Percentiles rank a stretch among this genome's conserved stretches.
These are phyloP conservation scores for Dipodomys merriami DNA, from an alignment of 2,113 vertebrate genomes.

Conservation along the genomic window DNA sequence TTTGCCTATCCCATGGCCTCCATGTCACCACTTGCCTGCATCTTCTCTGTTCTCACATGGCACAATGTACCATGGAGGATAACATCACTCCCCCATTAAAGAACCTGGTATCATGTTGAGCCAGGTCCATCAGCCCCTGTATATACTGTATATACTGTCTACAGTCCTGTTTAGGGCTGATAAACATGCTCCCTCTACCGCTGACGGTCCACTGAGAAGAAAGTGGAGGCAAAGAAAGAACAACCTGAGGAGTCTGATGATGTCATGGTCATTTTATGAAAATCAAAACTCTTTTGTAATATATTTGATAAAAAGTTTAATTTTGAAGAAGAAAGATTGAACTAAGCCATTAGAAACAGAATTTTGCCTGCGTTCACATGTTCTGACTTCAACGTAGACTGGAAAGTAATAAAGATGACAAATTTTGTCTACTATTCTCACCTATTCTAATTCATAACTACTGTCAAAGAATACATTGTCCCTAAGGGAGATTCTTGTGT, in stretches of 20 bases:
- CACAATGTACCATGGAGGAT: background rate
- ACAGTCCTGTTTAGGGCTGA: too few species aligned
- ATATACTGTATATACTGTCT: too few species aligned
- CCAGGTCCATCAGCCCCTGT: too few species aligned
- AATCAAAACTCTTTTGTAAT: background rate
- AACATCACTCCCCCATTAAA: background rate
- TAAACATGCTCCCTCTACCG: background rate
- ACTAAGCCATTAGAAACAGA: background rate
- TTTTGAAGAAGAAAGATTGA: background rate
- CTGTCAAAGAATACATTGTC: background rate
- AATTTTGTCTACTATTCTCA: slow-evolving; percentile 8
- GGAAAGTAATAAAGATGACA: background rate
- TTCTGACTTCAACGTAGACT: background rate
- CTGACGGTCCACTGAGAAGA: background rate
- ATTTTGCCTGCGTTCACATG: background rate
- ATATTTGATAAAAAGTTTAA: background rate
- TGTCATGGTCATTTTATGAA: background rate
- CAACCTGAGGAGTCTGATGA: background rate
- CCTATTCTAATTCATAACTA: background rate
- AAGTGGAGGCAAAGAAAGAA: background rate
- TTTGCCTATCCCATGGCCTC: background rate
- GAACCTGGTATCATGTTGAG: background rate
- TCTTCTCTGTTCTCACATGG: background rate
- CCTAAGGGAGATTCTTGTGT: background rate
- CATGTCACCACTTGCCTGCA: background rate